A percentile compares a stretch with the other conserved stretches of the same genome.
Conservation (phyloP, 2,113 vertebrate genomes). For the Nestor notabilis region DNA sequence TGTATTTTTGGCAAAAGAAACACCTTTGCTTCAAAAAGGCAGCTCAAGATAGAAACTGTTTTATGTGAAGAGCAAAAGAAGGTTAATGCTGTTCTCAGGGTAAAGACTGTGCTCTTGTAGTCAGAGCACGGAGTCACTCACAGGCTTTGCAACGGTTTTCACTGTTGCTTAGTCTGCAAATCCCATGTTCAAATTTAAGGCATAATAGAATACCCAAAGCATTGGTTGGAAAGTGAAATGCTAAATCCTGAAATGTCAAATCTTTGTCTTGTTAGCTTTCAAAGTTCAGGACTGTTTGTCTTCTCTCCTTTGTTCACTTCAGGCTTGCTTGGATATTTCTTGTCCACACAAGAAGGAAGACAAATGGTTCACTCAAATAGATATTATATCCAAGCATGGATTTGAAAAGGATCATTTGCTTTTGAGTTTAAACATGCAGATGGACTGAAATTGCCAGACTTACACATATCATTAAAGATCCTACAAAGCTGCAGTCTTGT, state of each 20-base stretch:
- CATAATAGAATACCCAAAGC: background rate
- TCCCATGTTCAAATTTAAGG: background rate
- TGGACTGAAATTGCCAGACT: background rate
- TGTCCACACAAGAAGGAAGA: background rate
- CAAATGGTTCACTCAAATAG: background rate
- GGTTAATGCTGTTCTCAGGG: background rate
- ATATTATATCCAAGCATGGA: fast-evolving
- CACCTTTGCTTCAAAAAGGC: background rate
- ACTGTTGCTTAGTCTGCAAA: background rate
- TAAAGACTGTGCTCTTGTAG: background rate
- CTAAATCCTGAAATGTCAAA: background rate
- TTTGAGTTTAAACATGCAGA: background rate
- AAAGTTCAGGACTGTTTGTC: background rate
- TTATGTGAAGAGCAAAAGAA: background rate
- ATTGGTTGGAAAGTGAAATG: background rate
- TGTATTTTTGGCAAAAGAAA: background rate
- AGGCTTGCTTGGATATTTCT: background rate
- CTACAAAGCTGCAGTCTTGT: background rate
- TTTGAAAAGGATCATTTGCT: background rate
- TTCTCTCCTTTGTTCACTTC: background rate
- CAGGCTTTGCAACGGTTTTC: background rate
- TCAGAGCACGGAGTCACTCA: fast-evolving
- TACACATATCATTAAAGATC: background rate
- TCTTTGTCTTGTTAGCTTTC: background rate
- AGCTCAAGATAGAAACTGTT: background rate